Percentiles rank a stretch among this genome's conserved stretches.
Evolutionary conservation across 1,140 invertebrate species (phyloP).

Genomic region (Drosophila leontia): DNA sequence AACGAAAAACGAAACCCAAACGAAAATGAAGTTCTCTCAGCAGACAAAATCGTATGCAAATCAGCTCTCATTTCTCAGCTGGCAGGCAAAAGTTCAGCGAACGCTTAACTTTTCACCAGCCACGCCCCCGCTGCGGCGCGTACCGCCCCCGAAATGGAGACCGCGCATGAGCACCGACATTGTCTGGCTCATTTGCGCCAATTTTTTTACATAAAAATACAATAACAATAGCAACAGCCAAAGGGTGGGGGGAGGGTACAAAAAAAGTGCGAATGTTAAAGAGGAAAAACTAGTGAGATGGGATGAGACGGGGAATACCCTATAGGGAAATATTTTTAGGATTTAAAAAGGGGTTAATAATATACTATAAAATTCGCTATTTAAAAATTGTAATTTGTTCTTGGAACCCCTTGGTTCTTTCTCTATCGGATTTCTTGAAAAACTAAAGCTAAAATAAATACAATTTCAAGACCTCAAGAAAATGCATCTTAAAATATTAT

Average conservation of each 20-base stretch:
- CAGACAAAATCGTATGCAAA: conserved; percentile 81
- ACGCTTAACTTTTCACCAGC: conserved; percentile 75
- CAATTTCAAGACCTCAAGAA: too few relatives aligned
- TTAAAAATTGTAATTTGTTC: too few relatives aligned
- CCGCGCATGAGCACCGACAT: conserved; percentile 80
- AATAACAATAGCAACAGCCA: conserved; percentile 39
- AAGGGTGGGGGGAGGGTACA: conserved; percentile 14
- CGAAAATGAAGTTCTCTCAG: conserved; percentile 51
- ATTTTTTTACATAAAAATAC: conserved; percentile 81
- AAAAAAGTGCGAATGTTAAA: conserved; percentile 38
- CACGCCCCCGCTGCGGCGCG: conserved; percentile 17
- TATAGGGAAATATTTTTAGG: background rate
- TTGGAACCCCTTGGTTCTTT: too few relatives aligned
- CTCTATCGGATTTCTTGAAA: too few relatives aligned
- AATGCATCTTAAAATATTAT: too few relatives aligned
- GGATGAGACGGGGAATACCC: background rate
- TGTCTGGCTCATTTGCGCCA: conserved; percentile 82
- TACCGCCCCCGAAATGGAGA: conserved; percentile 34
- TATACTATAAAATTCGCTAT: too few relatives aligned
- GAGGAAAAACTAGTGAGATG: conserved; percentile 16
- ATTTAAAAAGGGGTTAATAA: too few relatives aligned
- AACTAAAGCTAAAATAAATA: too few relatives aligned
- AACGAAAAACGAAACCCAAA: conserved; percentile 18
- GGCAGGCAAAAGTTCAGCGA: conserved; percentile 80
- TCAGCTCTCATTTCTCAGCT: conserved; percentile 47